Conservation (phyloP, 2,113 vertebrate species). For the Alaudala cheleensis region DNA sequence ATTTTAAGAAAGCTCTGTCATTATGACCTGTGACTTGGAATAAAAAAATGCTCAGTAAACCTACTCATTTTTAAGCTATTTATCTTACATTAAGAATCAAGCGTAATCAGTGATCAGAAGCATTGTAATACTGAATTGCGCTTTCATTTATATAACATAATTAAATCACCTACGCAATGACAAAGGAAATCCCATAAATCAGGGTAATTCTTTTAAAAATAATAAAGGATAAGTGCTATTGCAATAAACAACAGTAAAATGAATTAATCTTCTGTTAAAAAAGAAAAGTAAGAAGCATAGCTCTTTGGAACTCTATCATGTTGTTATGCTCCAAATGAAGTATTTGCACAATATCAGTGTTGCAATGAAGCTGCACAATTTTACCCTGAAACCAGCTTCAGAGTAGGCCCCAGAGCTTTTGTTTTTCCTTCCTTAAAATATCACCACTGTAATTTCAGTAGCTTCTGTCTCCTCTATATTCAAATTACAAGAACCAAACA, state of each 20-base stretch:
- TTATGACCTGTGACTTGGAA: not conserved
- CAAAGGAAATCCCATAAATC: not conserved
- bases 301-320: not conserved
- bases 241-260: not conserved
- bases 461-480: slow-evolving; percentile 44
- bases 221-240: not conserved
- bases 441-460: slow-evolving; percentile 15
- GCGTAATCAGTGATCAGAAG: not conserved
- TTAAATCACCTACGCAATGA: not conserved
- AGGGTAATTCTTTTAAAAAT: not conserved
- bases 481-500: slow-evolving; percentile 21
- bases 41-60: not conserved
- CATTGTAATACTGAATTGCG: not conserved
- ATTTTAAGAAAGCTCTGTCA: not conserved
- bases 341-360: not conserved
- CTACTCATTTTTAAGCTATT: not conserved
- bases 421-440: slow-evolving; percentile 62
- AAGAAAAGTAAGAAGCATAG: not conserved
- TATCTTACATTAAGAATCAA: not conserved
- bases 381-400: slow-evolving; percentile 13
- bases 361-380: not conserved
- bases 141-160: not conserved
- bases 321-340: not conserved
- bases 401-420: not conserved
- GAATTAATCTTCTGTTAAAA: not conserved